Evolutionary conservation across 2,797 vertebrate species (phyloP), one percentile per base, ranked within the genome.

Genomic region (Selene dorsalis): DNA sequence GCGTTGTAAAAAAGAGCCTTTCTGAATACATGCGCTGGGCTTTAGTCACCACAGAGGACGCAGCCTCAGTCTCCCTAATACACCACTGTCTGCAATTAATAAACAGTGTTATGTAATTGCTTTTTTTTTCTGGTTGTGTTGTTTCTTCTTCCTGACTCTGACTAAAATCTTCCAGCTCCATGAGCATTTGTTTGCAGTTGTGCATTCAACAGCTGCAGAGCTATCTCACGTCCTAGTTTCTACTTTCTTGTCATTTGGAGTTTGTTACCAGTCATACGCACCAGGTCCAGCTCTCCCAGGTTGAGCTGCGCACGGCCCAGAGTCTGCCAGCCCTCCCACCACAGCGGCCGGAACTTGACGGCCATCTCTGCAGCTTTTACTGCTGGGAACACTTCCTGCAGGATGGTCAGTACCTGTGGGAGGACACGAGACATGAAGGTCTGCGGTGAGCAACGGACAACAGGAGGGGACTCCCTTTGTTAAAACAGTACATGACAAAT

Each of bases 291-390:
- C 93, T 99, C 97, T 66, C 98, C 97, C 74, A 99, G 89, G 85
- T 95, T 96, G 84, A 99, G 96, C 86, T 99, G 98, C 22, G 97
- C 96, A 5, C 97, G 96, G 67, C 97, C 98, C 84, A 99, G 84
- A 39, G 97, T 99, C 88, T 97, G 98, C 97, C 97, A 96, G 50
- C 95, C 96, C 83, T 98, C 97, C 96, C 97, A 98, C 89, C 96
- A 98, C 64, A 94, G 92, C 39, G 97, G 95, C 50, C 95, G 95
- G 79, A 96, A 92, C 87, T 96, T 97, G 52, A 97, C 95, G 7
- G 96, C 97, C 95, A 94, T 96, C 94, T 99, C 97, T 24, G 97
- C 97, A 8, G 97, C 96, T 84, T 96, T 96, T 61, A 99, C 97
- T 1, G 97, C 98, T 55, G 96, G 97, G 77, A 99, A 99, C 86